Conservation (phyloP, 2,888 invertebrate species). For the Rhingia campestris region DNA sequence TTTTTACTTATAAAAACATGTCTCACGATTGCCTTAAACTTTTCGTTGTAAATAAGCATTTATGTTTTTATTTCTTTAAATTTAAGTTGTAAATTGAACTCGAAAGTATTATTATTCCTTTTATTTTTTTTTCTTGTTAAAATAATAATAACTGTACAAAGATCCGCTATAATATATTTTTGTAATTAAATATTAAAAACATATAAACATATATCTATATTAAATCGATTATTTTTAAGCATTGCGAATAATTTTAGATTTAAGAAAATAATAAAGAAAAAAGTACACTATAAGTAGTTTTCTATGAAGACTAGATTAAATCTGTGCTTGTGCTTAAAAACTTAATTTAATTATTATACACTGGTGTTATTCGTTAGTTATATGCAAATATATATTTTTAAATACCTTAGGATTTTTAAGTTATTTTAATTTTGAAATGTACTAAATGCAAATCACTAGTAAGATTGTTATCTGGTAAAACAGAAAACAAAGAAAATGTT, state of each 20-base stretch:
- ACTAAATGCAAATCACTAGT: constrained; percentile 32
- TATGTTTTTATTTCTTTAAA: constrained; percentile 50
- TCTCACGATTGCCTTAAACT: constrained; percentile 42
- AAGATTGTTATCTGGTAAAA: constrained; percentile 49
- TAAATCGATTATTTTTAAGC: background rate
- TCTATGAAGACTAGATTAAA: constrained; percentile 36
- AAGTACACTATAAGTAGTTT: constrained; percentile 17
- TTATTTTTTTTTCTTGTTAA: constrained; percentile 11
- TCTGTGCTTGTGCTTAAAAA: constrained; percentile 54
- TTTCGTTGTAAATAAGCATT: constrained; percentile 65
- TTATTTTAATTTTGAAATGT: constrained; percentile 11
- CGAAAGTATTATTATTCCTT: constrained; percentile 61
- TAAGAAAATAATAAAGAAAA: background rate
- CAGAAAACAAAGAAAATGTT: constrained; percentile 13
- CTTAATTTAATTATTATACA: constrained; percentile 38
- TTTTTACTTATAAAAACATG: background rate
- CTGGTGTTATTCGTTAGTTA: constrained; percentile 58
- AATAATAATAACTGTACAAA: constrained; percentile 46
- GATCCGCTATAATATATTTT: constrained; percentile 10
- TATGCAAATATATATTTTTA: constrained; percentile 11
- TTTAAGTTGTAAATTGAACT: constrained; percentile 62
- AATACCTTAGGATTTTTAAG: background rate
- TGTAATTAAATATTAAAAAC: background rate
- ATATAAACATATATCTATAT: background rate
- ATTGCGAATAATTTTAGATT: constrained; percentile 38